Base-by-base conservation (phyloP, 2,888 invertebrate species). In the Chaitophorus viminalis region DNA sequence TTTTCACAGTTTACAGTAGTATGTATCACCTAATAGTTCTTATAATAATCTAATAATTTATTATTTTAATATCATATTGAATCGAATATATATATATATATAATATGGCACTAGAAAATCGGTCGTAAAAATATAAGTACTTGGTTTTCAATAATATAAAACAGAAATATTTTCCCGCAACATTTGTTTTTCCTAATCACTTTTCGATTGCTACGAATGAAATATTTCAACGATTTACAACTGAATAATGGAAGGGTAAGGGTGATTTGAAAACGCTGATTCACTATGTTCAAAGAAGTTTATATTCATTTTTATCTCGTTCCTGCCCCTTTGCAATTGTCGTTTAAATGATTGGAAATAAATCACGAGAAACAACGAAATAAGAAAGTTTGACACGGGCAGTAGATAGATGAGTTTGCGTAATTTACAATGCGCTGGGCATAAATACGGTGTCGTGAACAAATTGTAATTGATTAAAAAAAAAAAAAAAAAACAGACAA, bases 391-490 rank as follows among this genome's bases (percentile, higher is more conserved):
- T 68, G 46, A 68, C 68, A 60, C 21, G 31, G 76, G 68, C 77
- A 77, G 65, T 46, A 70, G 85, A 85, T 46, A 52, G 76, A 85
- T 77, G 85, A 65, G 68, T 33, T 52, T 33, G 76, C 33, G 77
- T 52, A 76, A 77, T 85, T 77, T 65, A 31, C n/a, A 17, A 68
- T 77, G 52, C 39, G 17, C 68, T 18, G 31, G 25, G 17, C 21
- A 33, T 33, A 85, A 65, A 39, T 60, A 82, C 70, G 52, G 82
- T 82, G 70, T 82, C 82, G 70, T 70, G 46, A 46, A 85, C 65
- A 68, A 77, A 85, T 76, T 17, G 77, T 77, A 85, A 85, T 85
- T 65, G 75, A 85, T 77, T 68, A 68, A 33, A 77, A 68, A 36
- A 17, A 5, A 60, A 11, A 52, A 60, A 46, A 14, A 11, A 46